phyloP scores from a whole-genome alignment of 2,797 vertebrate genomes.

The Rousettus madagascariensis region DNA sequence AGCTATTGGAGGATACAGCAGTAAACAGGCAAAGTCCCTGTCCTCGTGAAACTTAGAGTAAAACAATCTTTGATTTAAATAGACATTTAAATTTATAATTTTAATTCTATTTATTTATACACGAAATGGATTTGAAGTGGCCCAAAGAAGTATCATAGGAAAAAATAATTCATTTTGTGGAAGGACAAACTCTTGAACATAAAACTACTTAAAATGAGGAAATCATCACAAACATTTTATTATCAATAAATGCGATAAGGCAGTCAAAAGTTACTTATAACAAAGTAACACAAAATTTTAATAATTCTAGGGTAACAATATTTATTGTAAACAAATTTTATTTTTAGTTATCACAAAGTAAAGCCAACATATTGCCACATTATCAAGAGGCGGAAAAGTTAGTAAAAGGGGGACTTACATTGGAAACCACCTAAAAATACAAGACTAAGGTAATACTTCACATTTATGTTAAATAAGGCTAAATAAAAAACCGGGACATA shows the following conservation, averaged over 20 bases:
- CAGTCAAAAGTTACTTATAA: background rate
- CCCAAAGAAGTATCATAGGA: background rate
- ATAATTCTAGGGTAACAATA: background rate
- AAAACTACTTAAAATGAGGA: slow-evolving; percentile 18
- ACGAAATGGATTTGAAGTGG: slow-evolving; percentile 39
- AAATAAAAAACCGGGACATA: background rate
- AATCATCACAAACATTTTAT: background rate
- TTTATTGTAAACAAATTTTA: background rate
- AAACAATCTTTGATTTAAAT: background rate
- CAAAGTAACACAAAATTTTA: background rate
- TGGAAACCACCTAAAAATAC: slow-evolving; percentile 34
- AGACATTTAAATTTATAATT: background rate
- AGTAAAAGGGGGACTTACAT: background rate
- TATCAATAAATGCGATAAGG: background rate
- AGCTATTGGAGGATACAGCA: background rate
- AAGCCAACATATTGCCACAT: background rate
- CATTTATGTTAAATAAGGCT: slow-evolving; percentile 11
- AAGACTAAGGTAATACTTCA: slow-evolving; percentile 14
- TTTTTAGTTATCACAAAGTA: slow-evolving; percentile 26
- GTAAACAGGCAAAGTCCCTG: background rate
- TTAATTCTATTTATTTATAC: slow-evolving; percentile 29
- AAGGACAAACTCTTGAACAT: background rate
- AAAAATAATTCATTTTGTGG: slow-evolving; percentile 25
- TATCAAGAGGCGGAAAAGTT: background rate
- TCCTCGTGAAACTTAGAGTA: slow-evolving; percentile 25